A percentile compares a stretch with the other conserved stretches of the same genome.
These are phyloP conservation scores for Petaurus breviceps DNA, from an alignment of 2,113 vertebrate genomes.

Conservation along the genomic window DNA sequence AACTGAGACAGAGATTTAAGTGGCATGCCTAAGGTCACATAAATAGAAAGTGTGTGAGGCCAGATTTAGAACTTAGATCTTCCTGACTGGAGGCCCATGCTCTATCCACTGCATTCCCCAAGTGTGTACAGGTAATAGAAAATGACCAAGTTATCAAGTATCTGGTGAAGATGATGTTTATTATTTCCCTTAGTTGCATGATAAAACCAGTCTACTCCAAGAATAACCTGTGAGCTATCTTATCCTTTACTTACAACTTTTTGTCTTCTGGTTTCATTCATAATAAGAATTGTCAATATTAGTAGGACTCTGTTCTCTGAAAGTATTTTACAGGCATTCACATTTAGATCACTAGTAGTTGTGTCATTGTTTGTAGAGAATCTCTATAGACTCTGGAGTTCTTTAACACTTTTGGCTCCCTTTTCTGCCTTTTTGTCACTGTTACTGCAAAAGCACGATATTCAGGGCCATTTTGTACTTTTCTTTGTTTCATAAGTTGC, in stretches of 20 bases:
- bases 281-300: background rate
- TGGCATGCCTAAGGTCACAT: background rate
- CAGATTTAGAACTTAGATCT: background rate
- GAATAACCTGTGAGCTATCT: background rate
- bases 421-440: background rate
- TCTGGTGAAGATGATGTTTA: background rate
- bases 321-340: background rate
- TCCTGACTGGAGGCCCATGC: background rate
- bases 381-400: background rate
- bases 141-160: background rate
- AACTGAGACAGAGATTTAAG: background rate
- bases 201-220: background rate
- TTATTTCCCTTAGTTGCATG: background rate
- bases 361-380: background rate
- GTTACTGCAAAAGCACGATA: background rate
- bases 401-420: background rate
- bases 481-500: background rate
- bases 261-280: background rate
- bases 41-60: background rate
- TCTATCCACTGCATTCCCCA: background rate
- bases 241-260: background rate
- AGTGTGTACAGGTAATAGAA: background rate
- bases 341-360: background rate
- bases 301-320: background rate
- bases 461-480: background rate